phyloP scores from a whole-genome alignment of 2,797 vertebrate species.

The Amblyraja radiata region DNA sequence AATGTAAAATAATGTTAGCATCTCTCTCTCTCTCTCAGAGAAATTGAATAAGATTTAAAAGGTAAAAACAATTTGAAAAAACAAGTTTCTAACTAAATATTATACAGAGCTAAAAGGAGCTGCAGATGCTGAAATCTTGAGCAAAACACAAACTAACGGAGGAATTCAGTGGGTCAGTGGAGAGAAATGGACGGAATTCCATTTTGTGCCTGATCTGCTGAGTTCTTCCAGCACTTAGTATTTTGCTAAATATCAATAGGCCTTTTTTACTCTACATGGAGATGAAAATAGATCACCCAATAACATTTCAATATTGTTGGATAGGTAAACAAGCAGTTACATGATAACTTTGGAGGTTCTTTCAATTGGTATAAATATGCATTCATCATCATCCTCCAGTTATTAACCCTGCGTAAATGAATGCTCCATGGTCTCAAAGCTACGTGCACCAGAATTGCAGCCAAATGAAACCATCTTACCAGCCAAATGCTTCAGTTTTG shows the following conservation, averaged over 20 bases:
- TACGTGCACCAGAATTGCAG: neutral
- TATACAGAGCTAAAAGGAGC: neutral
- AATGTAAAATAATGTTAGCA: too few species aligned
- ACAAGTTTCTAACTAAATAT: neutral
- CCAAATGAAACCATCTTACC: constrained; percentile 55
- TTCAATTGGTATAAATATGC: neutral
- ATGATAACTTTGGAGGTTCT: neutral
- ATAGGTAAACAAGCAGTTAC: neutral
- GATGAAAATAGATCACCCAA: neutral
- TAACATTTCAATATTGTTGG: neutral
- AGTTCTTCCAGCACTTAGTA: too few species aligned
- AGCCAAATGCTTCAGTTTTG: constrained; percentile 74
- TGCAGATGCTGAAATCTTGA: too few species aligned
- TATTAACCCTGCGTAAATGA: neutral
- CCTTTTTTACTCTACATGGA: too few species aligned
- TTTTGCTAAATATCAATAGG: too few species aligned
- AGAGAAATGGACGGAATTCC: too few species aligned
- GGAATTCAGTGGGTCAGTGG: too few species aligned
- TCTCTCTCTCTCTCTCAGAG: too few species aligned
- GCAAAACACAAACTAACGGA: too few species aligned
- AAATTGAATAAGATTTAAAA: neutral
- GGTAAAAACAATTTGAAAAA: neutral
- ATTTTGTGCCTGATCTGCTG: too few species aligned
- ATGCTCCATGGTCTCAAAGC: neutral
- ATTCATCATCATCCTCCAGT: neutral